These are phyloP conservation scores for Acanthochromis polyacanthus DNA, from an alignment of 2,113 vertebrate species.

Conservation along the genomic window DNA sequence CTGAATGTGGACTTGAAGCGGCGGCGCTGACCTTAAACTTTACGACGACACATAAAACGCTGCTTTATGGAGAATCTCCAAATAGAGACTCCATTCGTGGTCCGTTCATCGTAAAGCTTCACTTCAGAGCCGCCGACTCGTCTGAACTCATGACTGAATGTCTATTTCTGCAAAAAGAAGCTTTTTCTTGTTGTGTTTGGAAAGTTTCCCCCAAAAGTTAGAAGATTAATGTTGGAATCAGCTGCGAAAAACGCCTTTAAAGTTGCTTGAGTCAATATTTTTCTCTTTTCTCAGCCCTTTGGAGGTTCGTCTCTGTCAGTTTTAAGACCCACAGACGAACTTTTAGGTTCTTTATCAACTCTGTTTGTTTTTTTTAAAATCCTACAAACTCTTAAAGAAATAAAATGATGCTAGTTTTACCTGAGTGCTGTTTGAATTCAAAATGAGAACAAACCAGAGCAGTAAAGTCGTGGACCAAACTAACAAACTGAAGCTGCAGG, in stretches of 20 bases:
- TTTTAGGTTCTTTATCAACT: too few species aligned
- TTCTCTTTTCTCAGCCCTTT: not conserved
- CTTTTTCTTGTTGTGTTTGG: not conserved
- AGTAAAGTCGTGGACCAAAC: too few species aligned
- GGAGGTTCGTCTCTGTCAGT: too few species aligned
- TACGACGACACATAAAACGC: slow-evolving; percentile 59
- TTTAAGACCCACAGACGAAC: too few species aligned
- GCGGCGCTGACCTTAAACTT: slow-evolving; percentile 57
- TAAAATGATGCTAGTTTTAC: too few species aligned
- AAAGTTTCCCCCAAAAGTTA: not conserved
- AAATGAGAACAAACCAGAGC: too few species aligned
- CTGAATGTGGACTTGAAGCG: slow-evolving; percentile 44
- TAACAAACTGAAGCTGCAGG: too few species aligned
- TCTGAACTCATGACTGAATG: slow-evolving; percentile 40
- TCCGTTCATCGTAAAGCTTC: slow-evolving; percentile 60
- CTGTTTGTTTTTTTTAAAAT: too few species aligned
- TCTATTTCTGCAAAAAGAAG: not conserved
- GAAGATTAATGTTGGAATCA: too few species aligned
- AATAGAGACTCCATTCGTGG: slow-evolving; percentile 64
- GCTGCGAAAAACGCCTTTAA: too few species aligned
- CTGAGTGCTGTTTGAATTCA: too few species aligned
- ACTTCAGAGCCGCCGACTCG: slow-evolving; percentile 17
- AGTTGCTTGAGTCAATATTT: not conserved
- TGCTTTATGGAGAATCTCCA: slow-evolving; percentile 70
- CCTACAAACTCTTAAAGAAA: too few species aligned